A percentile compares a stretch with the other conserved stretches of the same genome.
Conservation (phyloP, 2,797 vertebrate genomes). For the Hybognathus amarus region DNA sequence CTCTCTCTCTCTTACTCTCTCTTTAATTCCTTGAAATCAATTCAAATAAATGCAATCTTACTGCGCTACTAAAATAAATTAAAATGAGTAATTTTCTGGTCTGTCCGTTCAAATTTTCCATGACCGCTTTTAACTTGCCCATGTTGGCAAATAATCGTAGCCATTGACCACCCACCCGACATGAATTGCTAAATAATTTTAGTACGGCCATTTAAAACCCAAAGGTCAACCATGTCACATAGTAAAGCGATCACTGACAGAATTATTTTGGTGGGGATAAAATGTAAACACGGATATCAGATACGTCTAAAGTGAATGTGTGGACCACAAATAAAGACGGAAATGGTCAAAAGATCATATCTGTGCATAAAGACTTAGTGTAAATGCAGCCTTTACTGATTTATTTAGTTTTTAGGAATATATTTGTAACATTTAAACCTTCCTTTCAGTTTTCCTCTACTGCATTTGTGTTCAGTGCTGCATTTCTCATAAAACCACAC, state of each 20-base stretch:
- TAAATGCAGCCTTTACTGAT: not conserved
- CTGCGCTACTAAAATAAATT: not conserved
- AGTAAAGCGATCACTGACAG: not conserved
- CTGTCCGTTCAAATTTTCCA: not conserved
- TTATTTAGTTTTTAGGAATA: not conserved
- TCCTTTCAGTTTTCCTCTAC: not conserved
- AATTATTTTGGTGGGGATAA: not conserved
- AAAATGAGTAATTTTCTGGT: not conserved
- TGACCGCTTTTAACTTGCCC: not conserved
- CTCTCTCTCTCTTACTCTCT: not conserved
- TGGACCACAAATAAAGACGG: not conserved
- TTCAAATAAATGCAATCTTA: not conserved
- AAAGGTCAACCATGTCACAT: not conserved
- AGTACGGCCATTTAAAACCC: not conserved
- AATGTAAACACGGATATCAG: not conserved
- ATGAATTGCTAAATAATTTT: not conserved
- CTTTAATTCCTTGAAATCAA: not conserved
- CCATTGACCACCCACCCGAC: not conserved
- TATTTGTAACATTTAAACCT: not conserved
- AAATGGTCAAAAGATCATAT: not conserved
- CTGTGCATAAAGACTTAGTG: not conserved
- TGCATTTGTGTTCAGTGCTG: conserved; percentile 1
- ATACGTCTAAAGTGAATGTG: not conserved
- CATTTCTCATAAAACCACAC: not conserved
- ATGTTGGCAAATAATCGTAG: not conserved